phyloP scores from a whole-genome alignment of 2,797 vertebrate species.

The Paguma larvata region DNA sequence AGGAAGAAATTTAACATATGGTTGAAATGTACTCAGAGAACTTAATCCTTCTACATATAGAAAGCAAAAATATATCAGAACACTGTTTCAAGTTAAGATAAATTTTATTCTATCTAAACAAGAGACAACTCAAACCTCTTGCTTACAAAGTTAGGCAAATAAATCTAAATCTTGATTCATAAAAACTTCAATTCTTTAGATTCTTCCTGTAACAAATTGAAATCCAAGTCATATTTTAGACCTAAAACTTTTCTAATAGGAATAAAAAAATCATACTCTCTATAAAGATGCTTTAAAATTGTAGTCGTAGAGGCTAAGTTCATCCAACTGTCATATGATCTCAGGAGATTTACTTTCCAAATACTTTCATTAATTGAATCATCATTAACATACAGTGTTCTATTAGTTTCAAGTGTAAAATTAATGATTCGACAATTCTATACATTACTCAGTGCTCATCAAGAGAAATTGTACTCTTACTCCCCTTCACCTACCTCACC shows the following conservation, averaged over 20 bases:
- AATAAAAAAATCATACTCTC: background rate
- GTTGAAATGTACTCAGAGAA: background rate
- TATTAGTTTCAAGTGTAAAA: background rate
- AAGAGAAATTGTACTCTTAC: background rate
- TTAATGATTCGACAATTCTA: background rate
- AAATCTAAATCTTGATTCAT: background rate
- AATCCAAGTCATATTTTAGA: background rate
- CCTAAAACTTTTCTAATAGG: background rate
- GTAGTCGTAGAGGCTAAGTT: background rate
- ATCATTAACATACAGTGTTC: background rate
- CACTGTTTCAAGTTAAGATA: constrained; percentile 17
- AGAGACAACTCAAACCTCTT: background rate
- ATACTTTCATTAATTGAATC: background rate
- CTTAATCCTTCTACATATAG: background rate
- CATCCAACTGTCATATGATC: background rate
- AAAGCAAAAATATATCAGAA: constrained; percentile 35
- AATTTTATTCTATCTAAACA: background rate
- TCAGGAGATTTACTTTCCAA: background rate
- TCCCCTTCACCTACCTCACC: background rate
- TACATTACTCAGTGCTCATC: background rate
- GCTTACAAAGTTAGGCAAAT: background rate
- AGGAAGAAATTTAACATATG: constrained; percentile 45
- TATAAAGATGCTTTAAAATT: background rate
- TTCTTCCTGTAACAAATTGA: background rate
- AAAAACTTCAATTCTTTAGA: background rate